Base-by-base conservation (phyloP, 2,113 vertebrate genomes). In the Dasypus novemcinctus region DNA sequence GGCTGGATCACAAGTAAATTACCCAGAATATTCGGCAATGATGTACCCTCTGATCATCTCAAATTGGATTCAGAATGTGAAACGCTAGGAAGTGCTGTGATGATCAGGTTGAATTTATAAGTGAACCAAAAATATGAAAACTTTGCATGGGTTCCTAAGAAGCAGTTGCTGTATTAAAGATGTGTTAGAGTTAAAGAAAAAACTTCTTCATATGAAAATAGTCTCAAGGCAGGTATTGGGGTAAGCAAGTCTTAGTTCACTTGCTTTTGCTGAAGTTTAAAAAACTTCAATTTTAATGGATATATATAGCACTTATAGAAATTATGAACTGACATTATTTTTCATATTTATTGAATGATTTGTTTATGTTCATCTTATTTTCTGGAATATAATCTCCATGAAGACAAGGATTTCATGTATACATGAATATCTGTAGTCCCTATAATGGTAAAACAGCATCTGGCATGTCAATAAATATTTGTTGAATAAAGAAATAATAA, bases 21-120 rank as follows among this genome's bases (percentile, higher is more conserved):
- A 49, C 13, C 31, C 12, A 57, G 36, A 69, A 52, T 5, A 52
- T 31, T 54, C 36, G 54, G 27, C 63, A 66, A 43, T 9, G 1
- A 41, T 14, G 11, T 2, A 49, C 4, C 25, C 21, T 72, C 61
- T 88, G 76, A 79, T 69, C 9, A 59, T 79, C 72, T 94, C 43
- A 46, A 23, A 66, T 92, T 76, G 71, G 87, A 88, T 52, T 69
- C 49, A 86, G 33, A 91, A 69, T 64, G 23, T 13, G 72, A 82
- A 75, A 11, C 36, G 7, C 54, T 27, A n/a, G n/a, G 59, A 71
- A 87, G 46, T 86, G 54, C 49, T 94, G 13, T 27, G 69, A 66
- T 72, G 63, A 85, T 80, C 33, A 83, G 78, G 38, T 68, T 68
- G 72, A 90, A 81, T 76, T 90, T 96, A n/a, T 90, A 94, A 89